These are phyloP conservation scores for Todiramphus saurophagus DNA, from an alignment of 2,113 vertebrate genomes.

Conservation along the genomic window DNA sequence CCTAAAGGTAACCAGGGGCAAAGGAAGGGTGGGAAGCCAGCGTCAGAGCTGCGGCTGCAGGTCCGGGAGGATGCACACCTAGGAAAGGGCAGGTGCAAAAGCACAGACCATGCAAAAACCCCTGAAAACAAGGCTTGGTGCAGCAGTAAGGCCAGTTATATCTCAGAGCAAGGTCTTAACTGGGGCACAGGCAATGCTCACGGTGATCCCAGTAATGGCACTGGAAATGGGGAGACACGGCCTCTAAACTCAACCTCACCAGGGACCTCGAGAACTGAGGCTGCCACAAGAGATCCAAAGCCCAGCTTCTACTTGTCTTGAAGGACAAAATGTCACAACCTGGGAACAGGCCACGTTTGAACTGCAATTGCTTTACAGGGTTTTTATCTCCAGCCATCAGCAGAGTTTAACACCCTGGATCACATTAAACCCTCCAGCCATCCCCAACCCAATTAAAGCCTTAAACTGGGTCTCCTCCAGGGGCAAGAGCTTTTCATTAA, in stretches of 20 bases:
- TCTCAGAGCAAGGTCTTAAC: background rate
- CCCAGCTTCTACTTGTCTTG: background rate
- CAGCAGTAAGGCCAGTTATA: background rate
- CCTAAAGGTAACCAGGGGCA: slow-evolving; percentile 43
- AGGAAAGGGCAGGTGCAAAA: background rate
- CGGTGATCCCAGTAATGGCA: fast-evolving
- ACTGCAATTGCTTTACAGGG: background rate
- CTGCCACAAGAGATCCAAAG: background rate
- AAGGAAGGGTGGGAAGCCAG: background rate
- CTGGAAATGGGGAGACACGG: background rate
- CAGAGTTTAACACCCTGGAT: background rate
- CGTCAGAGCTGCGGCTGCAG: background rate
- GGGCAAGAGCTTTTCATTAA: slow-evolving; percentile 20
- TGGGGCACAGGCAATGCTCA: background rate
- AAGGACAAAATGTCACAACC: background rate
- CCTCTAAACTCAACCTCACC: background rate
- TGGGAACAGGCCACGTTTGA: background rate
- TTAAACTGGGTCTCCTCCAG: background rate
- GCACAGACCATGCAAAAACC: background rate
- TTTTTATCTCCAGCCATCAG: slow-evolving; percentile 17
- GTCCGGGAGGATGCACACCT: background rate
- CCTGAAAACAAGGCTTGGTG: background rate
- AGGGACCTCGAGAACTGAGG: fast-evolving
- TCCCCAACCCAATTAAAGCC: background rate
- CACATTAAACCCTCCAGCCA: background rate